phyloP scores from a whole-genome alignment of 2,888 invertebrate species.

The Spisula subtruncata region DNA sequence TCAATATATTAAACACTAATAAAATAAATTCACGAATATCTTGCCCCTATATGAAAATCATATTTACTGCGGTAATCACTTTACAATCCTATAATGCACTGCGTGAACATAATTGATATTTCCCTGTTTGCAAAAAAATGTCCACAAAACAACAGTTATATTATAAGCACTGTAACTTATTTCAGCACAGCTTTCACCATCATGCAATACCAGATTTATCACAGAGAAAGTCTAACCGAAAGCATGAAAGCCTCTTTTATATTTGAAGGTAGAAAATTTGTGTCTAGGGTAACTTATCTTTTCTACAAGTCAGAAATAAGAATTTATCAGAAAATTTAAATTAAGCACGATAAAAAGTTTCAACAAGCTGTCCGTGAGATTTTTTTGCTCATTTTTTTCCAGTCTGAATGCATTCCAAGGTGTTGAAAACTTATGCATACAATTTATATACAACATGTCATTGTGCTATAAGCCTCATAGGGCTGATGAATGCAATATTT shows the following conservation, averaged over 20 bases:
- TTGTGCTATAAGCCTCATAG: too few relatives aligned
- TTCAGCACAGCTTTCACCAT: background rate
- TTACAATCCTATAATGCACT: too few relatives aligned
- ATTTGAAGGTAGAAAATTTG: background rate
- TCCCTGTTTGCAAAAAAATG: background rate
- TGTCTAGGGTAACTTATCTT: background rate
- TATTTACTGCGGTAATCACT: too few relatives aligned
- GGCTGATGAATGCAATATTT: too few relatives aligned
- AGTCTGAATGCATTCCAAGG: constrained; percentile 13
- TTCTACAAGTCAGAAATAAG: constrained; percentile 32
- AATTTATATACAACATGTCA: too few relatives aligned
- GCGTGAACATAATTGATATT: background rate
- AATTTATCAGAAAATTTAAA: constrained; percentile 24
- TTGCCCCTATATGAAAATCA: too few relatives aligned
- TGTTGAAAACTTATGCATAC: background rate
- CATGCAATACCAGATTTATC: background rate
- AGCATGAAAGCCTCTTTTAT: background rate
- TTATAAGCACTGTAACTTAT: background rate
- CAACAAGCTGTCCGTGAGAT: background rate
- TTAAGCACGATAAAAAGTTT: constrained; percentile 25
- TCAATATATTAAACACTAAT: too few relatives aligned
- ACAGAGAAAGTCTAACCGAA: background rate
- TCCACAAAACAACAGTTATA: background rate
- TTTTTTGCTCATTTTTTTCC: background rate
- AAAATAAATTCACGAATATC: too few relatives aligned